Base-by-base conservation (phyloP, 1,140 invertebrate species). In the Rhagoletis zephyria region DNA sequence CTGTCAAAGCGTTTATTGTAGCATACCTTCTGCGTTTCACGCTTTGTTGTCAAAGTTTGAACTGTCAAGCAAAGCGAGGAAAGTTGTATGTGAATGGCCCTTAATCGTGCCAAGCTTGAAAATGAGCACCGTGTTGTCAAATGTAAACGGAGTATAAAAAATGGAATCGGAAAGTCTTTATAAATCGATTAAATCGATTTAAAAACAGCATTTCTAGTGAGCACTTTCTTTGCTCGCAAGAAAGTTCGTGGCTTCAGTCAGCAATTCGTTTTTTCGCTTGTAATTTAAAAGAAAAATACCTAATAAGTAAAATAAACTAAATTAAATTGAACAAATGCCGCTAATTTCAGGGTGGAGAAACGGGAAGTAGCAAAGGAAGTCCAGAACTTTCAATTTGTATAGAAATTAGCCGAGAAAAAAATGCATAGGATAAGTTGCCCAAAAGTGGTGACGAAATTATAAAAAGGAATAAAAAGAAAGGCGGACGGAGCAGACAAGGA, bases 191-290 rank as follows among this genome's bases (percentile, higher is more conserved):
- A 30, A 30, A 30, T 30, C 30, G 30, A 30, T 30, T 30, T 30
- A 30, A 30, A 30, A 30, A 30, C 59, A 30, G 16, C 63, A 9
- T 51, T 14, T 63, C 40, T 42, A 7, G 59, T 86, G 85, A 7
- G n/a, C 59, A 63, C 9, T 61, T 86, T 64, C 63, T 65, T 86
- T 63, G 85, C 85, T 86, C 85, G 59, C 85, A 86, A 56, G 85
- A 45, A 86, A 61, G 85, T 86, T 65, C 59, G 63, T 86, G 63
- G 85, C 85, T 86, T n/a, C 48, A 59, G 59, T 65, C 85, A 42
- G 45, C 45, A 86, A 86, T 63, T 86, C 59, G 85, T 65, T 65
- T 86, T 85, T 86, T 86, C 56, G 30, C 63, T 12, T 42, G 14
- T 42, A 65, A 63, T 86, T 60, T 85, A 12, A 10, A 40, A 61